Evolutionary conservation across 2,113 vertebrate species (phyloP).

Genomic region (Lonchura striata): DNA sequence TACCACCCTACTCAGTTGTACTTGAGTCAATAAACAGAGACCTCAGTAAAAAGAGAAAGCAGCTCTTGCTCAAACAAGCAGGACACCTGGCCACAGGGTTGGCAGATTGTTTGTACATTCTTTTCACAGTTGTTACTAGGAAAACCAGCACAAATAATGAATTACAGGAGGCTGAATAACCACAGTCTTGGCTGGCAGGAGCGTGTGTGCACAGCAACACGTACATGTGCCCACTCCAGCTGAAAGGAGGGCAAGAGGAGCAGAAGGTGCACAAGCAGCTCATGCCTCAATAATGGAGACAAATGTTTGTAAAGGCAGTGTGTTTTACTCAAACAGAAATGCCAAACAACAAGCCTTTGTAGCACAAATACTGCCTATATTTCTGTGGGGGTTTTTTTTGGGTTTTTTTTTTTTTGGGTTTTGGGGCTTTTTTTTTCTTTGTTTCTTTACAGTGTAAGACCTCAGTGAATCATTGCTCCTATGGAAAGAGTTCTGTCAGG

Average conservation of each 20-base stretch:
- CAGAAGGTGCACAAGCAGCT: not conserved
- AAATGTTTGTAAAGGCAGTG: not conserved
- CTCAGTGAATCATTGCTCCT: conserved; percentile 1
- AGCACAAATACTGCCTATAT: not conserved
- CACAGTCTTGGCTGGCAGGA: not conserved
- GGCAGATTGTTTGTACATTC: not conserved
- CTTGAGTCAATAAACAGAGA: conserved; percentile 46
- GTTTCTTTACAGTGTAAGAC: not conserved
- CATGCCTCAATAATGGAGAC: not conserved
- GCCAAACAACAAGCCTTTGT: not conserved
- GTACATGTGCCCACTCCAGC: not conserved
- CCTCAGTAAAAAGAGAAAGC: not conserved
- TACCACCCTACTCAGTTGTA: not conserved
- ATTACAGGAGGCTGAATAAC: not conserved
- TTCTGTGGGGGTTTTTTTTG: not conserved
- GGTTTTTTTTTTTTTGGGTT: not conserved
- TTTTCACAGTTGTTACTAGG: conserved; percentile 29
- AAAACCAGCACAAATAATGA: not conserved
- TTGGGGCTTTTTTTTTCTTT: too few species aligned
- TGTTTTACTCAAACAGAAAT: not conserved
- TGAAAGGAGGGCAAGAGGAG: not conserved
- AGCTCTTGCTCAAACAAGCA: not conserved
- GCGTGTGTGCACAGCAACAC: not conserved
- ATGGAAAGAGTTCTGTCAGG: not conserved
- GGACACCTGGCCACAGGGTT: conserved; percentile 42